Evolutionary conservation across 2,113 vertebrate species (phyloP), one percentile per base, ranked within the genome.

Genomic region (Thymallus thymallus): DNA sequence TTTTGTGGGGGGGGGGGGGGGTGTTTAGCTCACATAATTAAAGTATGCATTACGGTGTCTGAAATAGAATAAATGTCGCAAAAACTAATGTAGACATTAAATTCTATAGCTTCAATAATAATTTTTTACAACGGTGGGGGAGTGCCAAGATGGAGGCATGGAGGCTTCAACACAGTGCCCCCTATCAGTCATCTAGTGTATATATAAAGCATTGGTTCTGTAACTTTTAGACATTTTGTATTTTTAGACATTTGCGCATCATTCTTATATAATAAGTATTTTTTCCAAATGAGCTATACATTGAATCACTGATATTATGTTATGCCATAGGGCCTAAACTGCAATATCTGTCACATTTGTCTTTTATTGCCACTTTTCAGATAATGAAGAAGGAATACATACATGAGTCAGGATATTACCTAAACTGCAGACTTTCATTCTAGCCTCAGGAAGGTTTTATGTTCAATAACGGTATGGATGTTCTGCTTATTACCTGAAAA

Each of bases 281-380:
- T 30, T n/a, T 71, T 3, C 71, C 45, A 13, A 74, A 60, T 58
- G 5, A 66, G 68, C 26, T 16, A 6, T 68, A 26, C 61, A 24
- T 22, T 61, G 32, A 35, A 68, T 22, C 66, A 58, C 20, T 20
- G 18, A 32, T 41, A 67, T 6, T 71, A 16, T 67, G 51, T 65
- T 64, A 46, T 60, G 66, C 84, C 69, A 74, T 2, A 0, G 61
- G 68, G 55, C 67, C 64, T 13, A 51, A 58, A 61, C 46, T 64
- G 4, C 62, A 63, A 14, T 30, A 14, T 30, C 6, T 30, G 26
- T 30, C 26, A 46, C 5, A 14, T 23, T 61, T 46, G 60, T 13
- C 6, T 69, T 51, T 46, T 69, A 55, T 16, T 69, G 46, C 24
- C 24, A 55, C 48, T 26, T 6, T 18, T 46, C n/a, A 60, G 69